Percentiles rank a stretch among this genome's conserved stretches.
Conservation (phyloP, 2,797 vertebrate genomes). For the Lycodopsis pacificus region DNA sequence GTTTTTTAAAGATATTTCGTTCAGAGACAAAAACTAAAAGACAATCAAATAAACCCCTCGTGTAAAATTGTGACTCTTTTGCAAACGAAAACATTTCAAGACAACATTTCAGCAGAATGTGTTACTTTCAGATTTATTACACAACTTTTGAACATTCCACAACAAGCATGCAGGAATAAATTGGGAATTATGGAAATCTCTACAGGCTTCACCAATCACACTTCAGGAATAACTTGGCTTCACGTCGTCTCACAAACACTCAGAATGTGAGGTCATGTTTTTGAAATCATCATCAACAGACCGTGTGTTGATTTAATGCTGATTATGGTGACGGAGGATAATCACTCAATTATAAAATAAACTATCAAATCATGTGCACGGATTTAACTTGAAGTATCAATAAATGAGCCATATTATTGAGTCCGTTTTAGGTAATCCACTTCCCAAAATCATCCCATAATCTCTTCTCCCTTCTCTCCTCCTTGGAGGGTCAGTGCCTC, state of each 20-base stretch:
- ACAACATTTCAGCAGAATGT: constrained; percentile 7
- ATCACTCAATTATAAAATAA: too few relatives aligned
- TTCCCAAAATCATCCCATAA: not conserved
- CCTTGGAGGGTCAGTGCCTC: not conserved
- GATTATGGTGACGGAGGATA: too few relatives aligned
- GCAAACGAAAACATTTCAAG: not conserved
- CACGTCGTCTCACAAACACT: constrained; percentile 53
- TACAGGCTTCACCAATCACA: constrained; percentile 62
- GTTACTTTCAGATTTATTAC: too few relatives aligned
- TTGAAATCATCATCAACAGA: constrained; percentile 10
- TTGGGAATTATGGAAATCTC: constrained; percentile 68
- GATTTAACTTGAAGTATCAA: constrained; percentile 19
- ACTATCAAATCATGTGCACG: not conserved
- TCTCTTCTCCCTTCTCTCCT: not conserved
- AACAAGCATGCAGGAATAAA: constrained; percentile 83
- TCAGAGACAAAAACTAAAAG: not conserved
- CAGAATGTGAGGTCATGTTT: constrained; percentile 57
- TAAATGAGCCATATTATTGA: not conserved
- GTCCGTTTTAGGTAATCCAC: not conserved
- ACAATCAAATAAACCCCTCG: not conserved
- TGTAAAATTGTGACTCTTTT: not conserved
- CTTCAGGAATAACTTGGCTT: constrained; percentile 59
- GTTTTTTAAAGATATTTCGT: not conserved
- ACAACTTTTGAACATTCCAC: constrained; percentile 82
- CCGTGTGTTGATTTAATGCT: too few relatives aligned